Conservation (phyloP, 2,113 vertebrate species). For the Brienomyrus brachyistius region DNA sequence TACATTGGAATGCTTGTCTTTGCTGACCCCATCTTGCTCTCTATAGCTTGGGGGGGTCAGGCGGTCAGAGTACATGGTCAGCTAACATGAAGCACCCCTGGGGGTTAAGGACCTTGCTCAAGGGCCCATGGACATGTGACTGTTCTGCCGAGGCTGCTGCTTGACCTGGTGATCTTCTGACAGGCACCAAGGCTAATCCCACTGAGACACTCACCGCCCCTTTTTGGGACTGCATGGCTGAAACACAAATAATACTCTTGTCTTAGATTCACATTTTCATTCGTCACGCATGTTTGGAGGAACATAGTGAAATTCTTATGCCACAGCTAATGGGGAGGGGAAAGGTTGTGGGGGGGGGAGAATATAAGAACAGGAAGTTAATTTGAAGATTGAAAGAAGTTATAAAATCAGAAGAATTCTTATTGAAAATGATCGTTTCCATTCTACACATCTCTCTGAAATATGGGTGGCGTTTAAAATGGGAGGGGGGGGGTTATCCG, state of each 20-base stretch:
- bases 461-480: background rate
- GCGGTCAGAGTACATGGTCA: too few relatives aligned
- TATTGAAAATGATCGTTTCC: background rate
- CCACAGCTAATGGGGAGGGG: background rate
- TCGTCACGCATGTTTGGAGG: background rate
- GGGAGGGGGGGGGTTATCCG: background rate
- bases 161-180: too few relatives aligned
- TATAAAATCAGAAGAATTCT: background rate
- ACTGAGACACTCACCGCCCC: too few relatives aligned
- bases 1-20: too few relatives aligned
- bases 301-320: background rate
- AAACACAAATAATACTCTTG: background rate
- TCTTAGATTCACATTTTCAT: background rate
- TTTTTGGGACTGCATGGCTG: background rate
- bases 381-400: background rate
- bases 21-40: too few relatives aligned
- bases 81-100: too few relatives aligned
- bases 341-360: background rate
- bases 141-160: too few relatives aligned
- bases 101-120: too few relatives aligned
- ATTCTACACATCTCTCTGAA: background rate
- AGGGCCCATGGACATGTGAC: too few relatives aligned
- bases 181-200: too few relatives aligned
- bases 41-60: too few relatives aligned
- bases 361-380: background rate